Percentiles rank a stretch among this genome's conserved stretches.
These are phyloP conservation scores for Aromia moschata DNA, from an alignment of 2,888 invertebrate species.

Conservation along the genomic window DNA sequence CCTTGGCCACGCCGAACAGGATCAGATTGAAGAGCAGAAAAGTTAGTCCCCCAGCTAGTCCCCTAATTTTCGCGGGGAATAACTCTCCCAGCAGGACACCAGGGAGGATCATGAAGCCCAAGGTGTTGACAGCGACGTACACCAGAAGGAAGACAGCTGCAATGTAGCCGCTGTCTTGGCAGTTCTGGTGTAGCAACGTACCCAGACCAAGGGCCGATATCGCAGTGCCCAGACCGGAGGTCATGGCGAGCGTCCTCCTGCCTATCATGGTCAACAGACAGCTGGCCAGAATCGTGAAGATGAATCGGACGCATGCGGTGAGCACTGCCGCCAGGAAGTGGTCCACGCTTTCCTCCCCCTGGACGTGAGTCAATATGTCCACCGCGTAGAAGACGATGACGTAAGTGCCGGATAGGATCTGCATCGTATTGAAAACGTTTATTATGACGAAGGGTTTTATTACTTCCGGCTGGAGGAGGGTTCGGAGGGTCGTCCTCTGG, in stretches of 20 bases:
- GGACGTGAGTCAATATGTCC: slow-evolving; percentile 71
- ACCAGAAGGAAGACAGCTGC: slow-evolving; percentile 67
- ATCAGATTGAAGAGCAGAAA: slow-evolving; percentile 77
- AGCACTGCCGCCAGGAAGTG: slow-evolving; percentile 72
- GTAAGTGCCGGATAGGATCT: slow-evolving; percentile 79
- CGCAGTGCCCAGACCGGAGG: slow-evolving; percentile 75
- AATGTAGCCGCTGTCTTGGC: slow-evolving; percentile 57
- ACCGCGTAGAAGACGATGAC: slow-evolving; percentile 83
- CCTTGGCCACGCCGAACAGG: slow-evolving; percentile 75
- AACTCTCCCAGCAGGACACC: slow-evolving; percentile 81
- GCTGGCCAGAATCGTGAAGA: slow-evolving; percentile 73
- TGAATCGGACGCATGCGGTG: slow-evolving; percentile 73
- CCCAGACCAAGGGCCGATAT: slow-evolving; percentile 71
- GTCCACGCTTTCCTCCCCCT: slow-evolving; percentile 62
- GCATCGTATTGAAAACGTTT: slow-evolving; percentile 76
- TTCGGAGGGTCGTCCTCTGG: slow-evolving; percentile 57
- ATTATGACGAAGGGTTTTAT: slow-evolving; percentile 78
- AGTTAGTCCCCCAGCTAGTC: slow-evolving; percentile 77
- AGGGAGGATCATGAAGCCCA: slow-evolving; percentile 78
- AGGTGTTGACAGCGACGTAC: slow-evolving; percentile 79
- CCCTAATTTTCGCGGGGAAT: slow-evolving; percentile 77
- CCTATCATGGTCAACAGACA: slow-evolving; percentile 72
- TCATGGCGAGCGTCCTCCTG: slow-evolving; percentile 71
- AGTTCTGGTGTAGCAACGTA: slow-evolving; percentile 62
- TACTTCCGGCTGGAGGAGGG: slow-evolving; percentile 68